Conservation (phyloP, 2,113 vertebrate species). For the Kryptolebias marmoratus region DNA sequence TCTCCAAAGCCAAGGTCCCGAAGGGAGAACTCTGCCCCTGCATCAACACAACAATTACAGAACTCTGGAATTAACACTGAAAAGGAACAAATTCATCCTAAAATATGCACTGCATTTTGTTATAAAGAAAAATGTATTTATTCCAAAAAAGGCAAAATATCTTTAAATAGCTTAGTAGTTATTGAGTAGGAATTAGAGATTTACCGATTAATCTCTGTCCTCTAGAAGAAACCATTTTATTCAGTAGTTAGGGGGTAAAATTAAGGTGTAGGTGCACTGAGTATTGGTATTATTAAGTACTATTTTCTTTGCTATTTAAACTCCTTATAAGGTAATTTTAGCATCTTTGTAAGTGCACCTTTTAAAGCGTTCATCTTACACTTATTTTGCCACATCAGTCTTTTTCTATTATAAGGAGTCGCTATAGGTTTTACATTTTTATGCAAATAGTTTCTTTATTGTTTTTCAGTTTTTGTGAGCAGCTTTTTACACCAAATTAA, state of each 20-base stretch:
- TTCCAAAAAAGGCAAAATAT: not conserved
- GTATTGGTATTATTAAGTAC: constrained; percentile 38
- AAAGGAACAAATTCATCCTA: too few species aligned
- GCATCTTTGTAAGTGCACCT: constrained; percentile 5
- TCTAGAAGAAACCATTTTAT: not conserved
- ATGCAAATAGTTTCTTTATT: too few species aligned
- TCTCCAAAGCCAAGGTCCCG: constrained; percentile 91
- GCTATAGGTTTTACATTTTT: not conserved
- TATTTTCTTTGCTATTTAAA: constrained; percentile 39
- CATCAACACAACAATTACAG: constrained; percentile 27
- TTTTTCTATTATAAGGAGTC: not conserved
- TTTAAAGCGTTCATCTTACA: not conserved
- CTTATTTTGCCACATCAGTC: not conserved
- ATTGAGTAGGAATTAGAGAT: too few species aligned
- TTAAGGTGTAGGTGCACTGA: constrained; percentile 3
- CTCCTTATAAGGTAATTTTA: not conserved
- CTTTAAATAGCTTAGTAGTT: too few species aligned
- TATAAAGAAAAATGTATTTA: constrained; percentile 1
- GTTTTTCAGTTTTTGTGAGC: not conserved
- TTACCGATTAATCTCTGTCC: not conserved
- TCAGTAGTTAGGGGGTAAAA: not conserved
- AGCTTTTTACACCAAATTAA: not conserved
- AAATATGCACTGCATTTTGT: not conserved
- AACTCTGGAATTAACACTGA: constrained; percentile 6
- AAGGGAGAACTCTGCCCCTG: constrained; percentile 91